phyloP scores from a whole-genome alignment of 2,113 vertebrate species.

The Sphaerodactylus townsendi region DNA sequence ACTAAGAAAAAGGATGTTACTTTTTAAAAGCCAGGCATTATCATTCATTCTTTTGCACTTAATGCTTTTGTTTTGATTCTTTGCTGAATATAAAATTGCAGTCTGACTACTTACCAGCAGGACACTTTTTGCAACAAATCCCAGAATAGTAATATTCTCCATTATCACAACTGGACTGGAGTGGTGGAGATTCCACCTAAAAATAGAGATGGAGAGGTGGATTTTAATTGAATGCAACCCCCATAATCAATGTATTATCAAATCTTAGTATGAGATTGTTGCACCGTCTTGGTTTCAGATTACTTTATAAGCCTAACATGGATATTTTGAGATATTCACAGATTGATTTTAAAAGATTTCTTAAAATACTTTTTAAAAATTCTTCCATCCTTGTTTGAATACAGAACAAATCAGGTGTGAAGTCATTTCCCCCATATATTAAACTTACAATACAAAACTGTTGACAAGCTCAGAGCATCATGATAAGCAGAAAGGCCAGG shows the following conservation, averaged over 20 bases:
- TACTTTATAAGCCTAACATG: neutral
- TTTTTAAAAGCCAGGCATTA: neutral
- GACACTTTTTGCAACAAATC: neutral
- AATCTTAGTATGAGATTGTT: neutral
- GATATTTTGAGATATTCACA: neutral
- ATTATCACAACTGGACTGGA: neutral
- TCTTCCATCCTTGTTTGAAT: neutral
- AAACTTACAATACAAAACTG: neutral
- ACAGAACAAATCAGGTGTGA: too few species aligned
- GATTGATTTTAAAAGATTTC: neutral
- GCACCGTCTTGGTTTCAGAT: too few species aligned
- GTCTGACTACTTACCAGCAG: conserved; percentile 6
- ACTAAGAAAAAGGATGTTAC: neutral
- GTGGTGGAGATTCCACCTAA: conserved; percentile 4
- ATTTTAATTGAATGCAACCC: neutral
- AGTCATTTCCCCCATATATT: neutral
- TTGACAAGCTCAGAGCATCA: neutral
- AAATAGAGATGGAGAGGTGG: neutral
- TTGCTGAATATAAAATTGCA: neutral
- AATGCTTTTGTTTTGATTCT: neutral
- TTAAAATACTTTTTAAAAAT: neutral
- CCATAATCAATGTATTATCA: neutral
- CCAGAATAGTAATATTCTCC: neutral
- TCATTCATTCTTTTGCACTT: neutral
- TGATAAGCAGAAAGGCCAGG: neutral